phyloP scores from a whole-genome alignment of 1,140 invertebrate species.

The Galleria mellonella region DNA sequence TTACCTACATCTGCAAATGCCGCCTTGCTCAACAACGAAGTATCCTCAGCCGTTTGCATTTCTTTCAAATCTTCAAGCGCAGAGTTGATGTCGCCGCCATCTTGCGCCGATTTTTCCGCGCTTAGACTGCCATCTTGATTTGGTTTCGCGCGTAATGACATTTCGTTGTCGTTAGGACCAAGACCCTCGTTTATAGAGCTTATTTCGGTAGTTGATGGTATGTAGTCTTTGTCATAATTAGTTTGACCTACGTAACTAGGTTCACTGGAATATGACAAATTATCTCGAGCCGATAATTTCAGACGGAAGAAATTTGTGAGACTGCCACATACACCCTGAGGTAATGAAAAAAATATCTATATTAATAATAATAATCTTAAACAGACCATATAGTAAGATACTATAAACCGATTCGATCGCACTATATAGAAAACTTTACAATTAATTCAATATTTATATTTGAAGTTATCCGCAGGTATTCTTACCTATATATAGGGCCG shows the following conservation, averaged over 20 bases:
- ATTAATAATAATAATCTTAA: too few relatives aligned
- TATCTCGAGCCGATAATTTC: conserved; percentile 66
- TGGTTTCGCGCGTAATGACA: conserved; percentile 26
- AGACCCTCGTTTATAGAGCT: conserved; percentile 49
- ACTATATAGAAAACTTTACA: too few relatives aligned
- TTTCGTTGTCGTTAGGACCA: conserved; percentile 56
- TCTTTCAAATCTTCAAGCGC: conserved; percentile 66
- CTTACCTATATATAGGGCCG: too few relatives aligned
- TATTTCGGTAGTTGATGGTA: conserved; percentile 36
- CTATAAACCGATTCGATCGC: too few relatives aligned
- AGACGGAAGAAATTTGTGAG: conserved; percentile 78
- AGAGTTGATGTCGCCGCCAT: conserved; percentile 52
- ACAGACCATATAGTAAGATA: too few relatives aligned
- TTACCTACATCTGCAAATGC: conserved; percentile 70
- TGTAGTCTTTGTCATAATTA: conserved; percentile 56
- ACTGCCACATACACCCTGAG: conserved; percentile 79
- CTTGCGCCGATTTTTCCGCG: conserved; percentile 1
- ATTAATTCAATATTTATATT: too few relatives aligned
- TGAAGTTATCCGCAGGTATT: too few relatives aligned
- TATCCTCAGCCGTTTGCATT: conserved; percentile 53
- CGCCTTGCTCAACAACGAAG: conserved; percentile 30
- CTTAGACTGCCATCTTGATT: conserved; percentile 23
- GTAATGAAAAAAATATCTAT: conserved; percentile 7
- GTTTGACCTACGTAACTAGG: conserved; percentile 61
- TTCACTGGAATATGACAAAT: conserved; percentile 65